These are phyloP conservation scores for Thereva nobilitata DNA, from an alignment of 2,888 invertebrate genomes.

Conservation along the genomic window DNA sequence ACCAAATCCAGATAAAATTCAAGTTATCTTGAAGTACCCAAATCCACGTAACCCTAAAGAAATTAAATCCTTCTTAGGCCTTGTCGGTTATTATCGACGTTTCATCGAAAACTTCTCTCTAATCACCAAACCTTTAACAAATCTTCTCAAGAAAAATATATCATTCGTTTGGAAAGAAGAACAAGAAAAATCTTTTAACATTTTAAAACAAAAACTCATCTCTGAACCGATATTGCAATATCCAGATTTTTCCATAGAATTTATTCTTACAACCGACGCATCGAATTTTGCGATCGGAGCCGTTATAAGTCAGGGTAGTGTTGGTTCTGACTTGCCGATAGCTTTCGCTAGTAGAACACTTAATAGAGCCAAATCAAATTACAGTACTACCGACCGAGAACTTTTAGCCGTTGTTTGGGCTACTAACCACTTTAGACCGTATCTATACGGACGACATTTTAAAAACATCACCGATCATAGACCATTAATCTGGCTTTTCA, in stretches of 20 bases:
- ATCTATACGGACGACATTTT: too few species aligned
- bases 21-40: neutral
- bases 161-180: neutral
- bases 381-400: too few species aligned
- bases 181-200: neutral
- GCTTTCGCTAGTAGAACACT: too few species aligned
- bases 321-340: too few species aligned
- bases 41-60: neutral
- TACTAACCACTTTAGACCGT: too few species aligned
- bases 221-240: neutral
- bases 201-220: neutral
- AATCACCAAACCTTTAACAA: too few species aligned
- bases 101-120: too few species aligned
- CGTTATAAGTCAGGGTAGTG: conserved; percentile 21
- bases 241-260: conserved; percentile 4
- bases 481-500: too few species aligned
- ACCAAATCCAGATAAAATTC: neutral
- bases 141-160: neutral
- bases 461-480: too few species aligned
- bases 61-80: neutral
- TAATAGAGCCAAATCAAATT: too few species aligned
- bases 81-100: neutral
- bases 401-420: too few species aligned
- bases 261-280: conserved; percentile 23
- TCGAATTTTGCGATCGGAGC: conserved; percentile 16